Conservation (phyloP, 2,888 invertebrate species). For the Zygothrica quintamaculata region DNA sequence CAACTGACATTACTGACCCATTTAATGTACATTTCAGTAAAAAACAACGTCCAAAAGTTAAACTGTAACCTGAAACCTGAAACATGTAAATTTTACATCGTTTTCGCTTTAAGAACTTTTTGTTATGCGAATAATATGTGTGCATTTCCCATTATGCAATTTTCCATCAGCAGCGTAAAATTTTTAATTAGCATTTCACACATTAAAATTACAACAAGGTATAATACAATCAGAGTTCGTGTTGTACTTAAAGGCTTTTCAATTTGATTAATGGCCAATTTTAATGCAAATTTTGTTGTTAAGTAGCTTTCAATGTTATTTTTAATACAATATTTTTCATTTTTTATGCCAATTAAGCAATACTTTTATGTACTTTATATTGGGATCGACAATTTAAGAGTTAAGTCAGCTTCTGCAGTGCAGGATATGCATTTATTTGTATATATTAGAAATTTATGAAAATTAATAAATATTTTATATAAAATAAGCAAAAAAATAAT, state of each 20-base stretch:
- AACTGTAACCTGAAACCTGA: slow-evolving; percentile 9
- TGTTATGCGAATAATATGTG: not conserved
- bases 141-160: slow-evolving; percentile 33
- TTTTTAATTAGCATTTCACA: slow-evolving; percentile 38
- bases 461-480: too few relatives aligned
- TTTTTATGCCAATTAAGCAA: not conserved
- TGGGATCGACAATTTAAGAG: too few relatives aligned
- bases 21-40: not conserved
- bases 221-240: slow-evolving; percentile 12
- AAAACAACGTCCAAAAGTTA: too few relatives aligned
- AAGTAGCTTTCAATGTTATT: not conserved
- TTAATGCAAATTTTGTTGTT: not conserved
- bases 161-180: slow-evolving; percentile 24
- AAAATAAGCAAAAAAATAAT: too few relatives aligned
- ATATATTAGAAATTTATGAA: too few relatives aligned
- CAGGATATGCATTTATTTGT: too few relatives aligned
- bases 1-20: slow-evolving; percentile 5
- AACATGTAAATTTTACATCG: slow-evolving; percentile 28
- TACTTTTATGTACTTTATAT: too few relatives aligned
- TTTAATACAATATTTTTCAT: not conserved
- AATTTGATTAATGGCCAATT: slow-evolving; percentile 8
- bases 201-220: slow-evolving; percentile 28
- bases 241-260: slow-evolving; percentile 1
- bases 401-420: too few relatives aligned
- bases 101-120: not conserved